Conservation (phyloP, 2,797 vertebrate species). For the Varecia variegata region DNA sequence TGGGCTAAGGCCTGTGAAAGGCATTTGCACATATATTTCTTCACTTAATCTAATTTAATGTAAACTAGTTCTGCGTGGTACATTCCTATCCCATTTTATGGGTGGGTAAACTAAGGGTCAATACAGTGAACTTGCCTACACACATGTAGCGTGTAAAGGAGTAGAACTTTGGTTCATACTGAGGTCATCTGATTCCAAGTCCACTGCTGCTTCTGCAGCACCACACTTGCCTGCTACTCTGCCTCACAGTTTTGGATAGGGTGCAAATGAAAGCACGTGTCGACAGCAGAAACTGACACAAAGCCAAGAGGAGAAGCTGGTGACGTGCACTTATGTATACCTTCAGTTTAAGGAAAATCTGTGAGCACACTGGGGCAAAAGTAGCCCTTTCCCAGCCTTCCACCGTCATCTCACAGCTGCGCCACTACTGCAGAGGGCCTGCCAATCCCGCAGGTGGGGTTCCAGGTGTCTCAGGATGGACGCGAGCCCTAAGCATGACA, state of each 20-base stretch:
- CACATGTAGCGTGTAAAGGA: not conserved
- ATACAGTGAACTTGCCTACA: not conserved
- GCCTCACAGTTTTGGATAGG: not conserved
- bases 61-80: not conserved
- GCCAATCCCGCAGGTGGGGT: not conserved
- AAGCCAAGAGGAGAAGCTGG: not conserved
- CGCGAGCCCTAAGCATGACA: not conserved
- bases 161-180: not conserved
- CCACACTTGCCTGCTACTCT: not conserved
- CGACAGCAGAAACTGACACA: not conserved
- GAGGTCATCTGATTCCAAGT: not conserved
- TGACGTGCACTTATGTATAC: fast-evolving
- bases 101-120: not conserved
- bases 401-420: too few relatives aligned
- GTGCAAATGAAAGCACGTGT: not conserved
- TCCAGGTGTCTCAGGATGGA: not conserved
- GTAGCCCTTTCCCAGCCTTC: not conserved
- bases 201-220: not conserved
- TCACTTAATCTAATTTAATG: not conserved
- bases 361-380: not conserved
- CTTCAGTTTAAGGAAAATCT: not conserved
- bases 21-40: not conserved
- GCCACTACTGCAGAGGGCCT: not conserved
- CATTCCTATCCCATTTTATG: not conserved
- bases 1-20: not conserved